Conservation (phyloP, 2,888 invertebrate species). For the Deilephila elpenor region DNA sequence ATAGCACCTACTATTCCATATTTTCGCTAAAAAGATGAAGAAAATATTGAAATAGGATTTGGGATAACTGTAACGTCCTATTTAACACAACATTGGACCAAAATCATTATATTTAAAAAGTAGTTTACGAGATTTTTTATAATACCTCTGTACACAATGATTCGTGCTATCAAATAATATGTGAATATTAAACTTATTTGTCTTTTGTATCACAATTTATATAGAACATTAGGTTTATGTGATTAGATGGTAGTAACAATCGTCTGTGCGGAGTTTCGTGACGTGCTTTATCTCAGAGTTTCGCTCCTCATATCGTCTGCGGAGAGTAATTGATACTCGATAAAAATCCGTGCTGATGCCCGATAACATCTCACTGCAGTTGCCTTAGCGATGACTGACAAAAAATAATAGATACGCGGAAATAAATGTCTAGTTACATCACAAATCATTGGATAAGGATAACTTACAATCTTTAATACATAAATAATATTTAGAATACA, state of each 20-base stretch:
- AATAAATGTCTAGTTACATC: background rate
- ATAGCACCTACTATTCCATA: no score
- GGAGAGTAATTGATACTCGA: constrained; percentile 62
- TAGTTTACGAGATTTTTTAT: no score
- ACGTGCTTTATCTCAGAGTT: constrained; percentile 70
- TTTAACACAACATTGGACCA: no score
- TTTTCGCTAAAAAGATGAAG: no score
- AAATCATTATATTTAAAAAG: no score
- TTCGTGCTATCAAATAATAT: background rate
- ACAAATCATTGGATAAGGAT: background rate
- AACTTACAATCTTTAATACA: background rate
- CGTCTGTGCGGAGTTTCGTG: constrained; percentile 66
- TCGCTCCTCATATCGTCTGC: constrained; percentile 54
- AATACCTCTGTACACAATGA: background rate
- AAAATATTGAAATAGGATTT: no score
- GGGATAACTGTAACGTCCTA: no score
- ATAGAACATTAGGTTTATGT: constrained; percentile 40
- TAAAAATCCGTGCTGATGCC: constrained; percentile 54
- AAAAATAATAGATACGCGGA: constrained; percentile 7
- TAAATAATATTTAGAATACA: no score
- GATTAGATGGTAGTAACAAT: constrained; percentile 61
- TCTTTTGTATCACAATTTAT: constrained; percentile 61
- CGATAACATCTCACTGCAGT: constrained; percentile 45
- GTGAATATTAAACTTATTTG: background rate
- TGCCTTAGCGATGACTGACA: constrained; percentile 29